These are phyloP conservation scores for Microtus oregoni DNA, from an alignment of 2,113 vertebrate genomes.

Conservation along the genomic window DNA sequence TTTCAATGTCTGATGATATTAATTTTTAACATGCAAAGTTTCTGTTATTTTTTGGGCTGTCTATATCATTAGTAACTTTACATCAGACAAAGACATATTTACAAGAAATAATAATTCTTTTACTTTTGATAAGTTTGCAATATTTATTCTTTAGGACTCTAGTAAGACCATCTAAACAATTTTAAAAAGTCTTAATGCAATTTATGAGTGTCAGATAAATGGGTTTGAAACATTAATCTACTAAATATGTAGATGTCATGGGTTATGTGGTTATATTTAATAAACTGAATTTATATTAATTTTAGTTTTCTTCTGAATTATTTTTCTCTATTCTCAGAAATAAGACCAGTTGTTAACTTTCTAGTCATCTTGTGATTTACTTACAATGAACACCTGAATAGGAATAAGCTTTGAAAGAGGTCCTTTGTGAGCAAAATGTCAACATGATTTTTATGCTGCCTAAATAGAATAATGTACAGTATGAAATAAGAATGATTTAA, in stretches of 20 bases:
- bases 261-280: constrained; percentile 50
- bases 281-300: constrained; percentile 50
- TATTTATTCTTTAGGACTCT: not conserved
- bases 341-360: constrained; percentile 9
- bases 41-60: not conserved
- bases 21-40: not conserved
- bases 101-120: not conserved
- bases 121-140: not conserved
- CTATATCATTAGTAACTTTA: not conserved
- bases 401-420: constrained; percentile 60
- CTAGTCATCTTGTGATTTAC: constrained; percentile 30
- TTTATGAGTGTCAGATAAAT: not conserved
- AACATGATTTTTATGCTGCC: not conserved
- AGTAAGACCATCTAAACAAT: not conserved
- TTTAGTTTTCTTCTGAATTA: constrained; percentile 59
- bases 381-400: not conserved
- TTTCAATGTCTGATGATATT: not conserved
- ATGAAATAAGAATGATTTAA: constrained; percentile 58
- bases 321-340: not conserved
- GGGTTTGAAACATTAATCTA: constrained; percentile 14
- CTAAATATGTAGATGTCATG: constrained; percentile 32
- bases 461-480: constrained; percentile 15
- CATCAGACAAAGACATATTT: not conserved
- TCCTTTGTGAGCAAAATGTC: constrained; percentile 32
- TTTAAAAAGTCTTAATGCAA: not conserved